Base-by-base conservation (phyloP, 1,140 invertebrate species). In the Lepidotrigona ventralis region DNA sequence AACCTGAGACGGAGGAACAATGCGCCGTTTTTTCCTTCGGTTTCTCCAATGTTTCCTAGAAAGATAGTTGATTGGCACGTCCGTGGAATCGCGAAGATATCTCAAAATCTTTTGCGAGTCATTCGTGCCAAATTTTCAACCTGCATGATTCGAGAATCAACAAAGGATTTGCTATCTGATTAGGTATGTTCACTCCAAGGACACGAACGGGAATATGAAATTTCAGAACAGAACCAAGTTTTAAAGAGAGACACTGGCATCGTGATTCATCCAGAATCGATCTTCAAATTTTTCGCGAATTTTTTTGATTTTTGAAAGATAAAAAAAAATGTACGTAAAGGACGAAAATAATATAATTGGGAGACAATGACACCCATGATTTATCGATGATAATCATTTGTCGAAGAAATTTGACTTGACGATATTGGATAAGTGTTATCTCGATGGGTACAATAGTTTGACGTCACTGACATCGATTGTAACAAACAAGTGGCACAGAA, bases 51-150 rank as follows among this genome's bases (percentile, higher is more conserved):
- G 63, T 56, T 87, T 87, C 64, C n/a, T 72, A 69, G 85, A 60
- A 87, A 87, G 82, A 87, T 76, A 78, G 72, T 73, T 80, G 46
- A 15, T 17, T 66, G n/a, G 11, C 53, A 68, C 46, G 39, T 83
- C 78, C 70, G n/a, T 9, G 39, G 82, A 88, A 84, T 70, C 51
- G 21, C 17, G 8, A 39, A 26, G 29, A 69, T 72, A 84, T 78
- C 72, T 60, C 39, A 33, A 29, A 60, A 64, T 69, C 63, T 87
- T 84, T 69, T 68, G 63, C 51, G 51, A 81, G 3, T 0, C 21
- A 12, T 46, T 46, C 14, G 21, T 68, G 60, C 14, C n/a, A 54
- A 66, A 74, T 66, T 75, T 79, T 39, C 12, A 26, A 70, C 1
- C n/a, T 19, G n/a, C 12, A 60, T 15, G 11, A 51, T 23, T 29